A percentile compares a stretch with the other conserved stretches of the same genome.
phyloP scores from a whole-genome alignment of 2,888 invertebrate genomes.

The Tenthredo distinguenda region DNA sequence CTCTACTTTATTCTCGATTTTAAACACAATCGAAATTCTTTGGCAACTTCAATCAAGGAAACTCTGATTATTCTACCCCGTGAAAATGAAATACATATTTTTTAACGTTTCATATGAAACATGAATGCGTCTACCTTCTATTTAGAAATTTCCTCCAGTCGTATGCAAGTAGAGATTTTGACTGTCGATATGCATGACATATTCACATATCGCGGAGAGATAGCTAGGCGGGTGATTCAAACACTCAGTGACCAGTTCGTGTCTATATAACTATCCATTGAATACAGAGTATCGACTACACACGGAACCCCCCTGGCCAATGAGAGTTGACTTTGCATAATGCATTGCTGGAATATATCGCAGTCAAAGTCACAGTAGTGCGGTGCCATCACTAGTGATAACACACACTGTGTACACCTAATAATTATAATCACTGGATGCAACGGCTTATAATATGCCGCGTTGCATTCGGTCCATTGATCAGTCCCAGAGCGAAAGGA shows the following conservation, averaged over 20 bases:
- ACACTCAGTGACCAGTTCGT: constrained; percentile 28
- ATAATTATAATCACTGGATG: constrained; percentile 71
- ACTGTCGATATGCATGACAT: background rate
- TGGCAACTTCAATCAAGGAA: background rate
- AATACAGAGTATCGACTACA: constrained; percentile 58
- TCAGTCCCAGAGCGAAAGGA: constrained; percentile 52
- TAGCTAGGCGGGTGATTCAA: constrained; percentile 11
- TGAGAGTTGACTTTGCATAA: constrained; percentile 70
- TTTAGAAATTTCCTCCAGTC: background rate
- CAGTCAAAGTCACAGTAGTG: constrained; percentile 59
- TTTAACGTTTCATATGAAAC: background rate
- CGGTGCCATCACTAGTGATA: constrained; percentile 47
- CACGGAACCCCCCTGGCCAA: constrained; percentile 63
- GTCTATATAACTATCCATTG: constrained; percentile 60
- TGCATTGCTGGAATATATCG: constrained; percentile 68
- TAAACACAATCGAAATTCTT: background rate
- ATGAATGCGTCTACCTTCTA: background rate
- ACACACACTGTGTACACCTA: constrained; percentile 58
- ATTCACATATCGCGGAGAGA: background rate
- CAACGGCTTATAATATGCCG: constrained; percentile 57
- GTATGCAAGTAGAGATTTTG: constrained; percentile 9
- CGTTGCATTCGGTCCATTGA: constrained; percentile 34
- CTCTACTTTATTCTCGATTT: background rate
- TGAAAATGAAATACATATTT: background rate
- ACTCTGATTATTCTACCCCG: background rate